Evolutionary conservation across 2,888 invertebrate species (phyloP).

Genomic region (Unio delphinus): DNA sequence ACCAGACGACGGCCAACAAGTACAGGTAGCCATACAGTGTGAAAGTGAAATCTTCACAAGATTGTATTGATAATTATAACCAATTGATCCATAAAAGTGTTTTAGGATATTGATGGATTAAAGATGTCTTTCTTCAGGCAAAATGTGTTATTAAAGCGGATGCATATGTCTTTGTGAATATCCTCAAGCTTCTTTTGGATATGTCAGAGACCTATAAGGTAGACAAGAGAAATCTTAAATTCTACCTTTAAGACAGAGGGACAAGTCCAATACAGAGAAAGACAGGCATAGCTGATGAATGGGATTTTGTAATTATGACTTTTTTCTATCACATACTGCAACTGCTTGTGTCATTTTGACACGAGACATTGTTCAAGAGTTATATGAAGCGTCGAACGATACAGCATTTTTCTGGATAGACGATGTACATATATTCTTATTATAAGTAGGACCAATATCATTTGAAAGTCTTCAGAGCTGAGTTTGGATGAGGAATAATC

Average conservation of each 20-base stretch:
- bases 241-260: slow-evolving; percentile 31
- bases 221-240: slow-evolving; percentile 31
- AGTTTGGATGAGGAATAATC: slow-evolving; percentile 78
- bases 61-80: slow-evolving; percentile 43
- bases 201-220: slow-evolving; percentile 25
- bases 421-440: slow-evolving; percentile 64
- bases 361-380: slow-evolving; percentile 43
- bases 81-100: slow-evolving; percentile 52
- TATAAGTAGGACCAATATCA: slow-evolving; percentile 42
- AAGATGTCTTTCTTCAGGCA: slow-evolving; percentile 38
- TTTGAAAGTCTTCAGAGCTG: slow-evolving; percentile 80
- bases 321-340: slow-evolving; percentile 60
- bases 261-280: slow-evolving; percentile 40
- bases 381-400: slow-evolving; percentile 48
- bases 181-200: slow-evolving; percentile 32
- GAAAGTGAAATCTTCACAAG: slow-evolving; percentile 34
- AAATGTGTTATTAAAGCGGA: slow-evolving; percentile 46
- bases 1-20: slow-evolving; percentile 13
- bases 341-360: slow-evolving; percentile 58
- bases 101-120: slow-evolving; percentile 44
- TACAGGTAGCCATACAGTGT: slow-evolving; percentile 34
- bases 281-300: slow-evolving; percentile 32
- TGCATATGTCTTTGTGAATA: slow-evolving; percentile 50
- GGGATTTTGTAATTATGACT: slow-evolving; percentile 42
- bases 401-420: slow-evolving; percentile 68